Evolutionary conservation across 53 echinoderm and acorn worm species (phyloP), one percentile per base, ranked within the genome.

Genomic region (Actinopyga echinites): DNA sequence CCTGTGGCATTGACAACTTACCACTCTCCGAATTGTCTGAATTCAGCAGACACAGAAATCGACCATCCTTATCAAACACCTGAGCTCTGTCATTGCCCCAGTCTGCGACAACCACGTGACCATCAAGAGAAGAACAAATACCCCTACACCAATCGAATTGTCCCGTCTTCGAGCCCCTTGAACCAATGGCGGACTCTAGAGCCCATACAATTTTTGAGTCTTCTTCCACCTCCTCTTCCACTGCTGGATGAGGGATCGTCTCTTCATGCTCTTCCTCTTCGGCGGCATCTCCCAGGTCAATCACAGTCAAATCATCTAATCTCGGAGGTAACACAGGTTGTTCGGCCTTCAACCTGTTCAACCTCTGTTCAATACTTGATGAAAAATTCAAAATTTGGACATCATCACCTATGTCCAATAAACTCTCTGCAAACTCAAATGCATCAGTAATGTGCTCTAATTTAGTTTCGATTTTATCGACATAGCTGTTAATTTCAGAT

Each of bases 41-140:
- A 86, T 95, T 95, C 10, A 95, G 84, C 1, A 91, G 59, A 56
- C 95, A 95, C 2, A 86, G 4, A 52, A 95, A 95, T 23, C 60
- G 82, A 1, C 89, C 87, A 0, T 89, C 85, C 37, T 78, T 79
- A 83, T 95, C 87, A n/a, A 95, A 91, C 21, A 95, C 91, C 67
- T 95, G 95, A 4, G 91, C 95, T 30, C 95, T 89, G 56, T 95
- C 91, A 75, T 95, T 95, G 5, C 95, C 95, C 95, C 95, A 95
- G 60, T 95, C 95, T 24, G 95, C 95, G n/a, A 95, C 95, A 4
- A 91, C 84, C 13, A 85, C 82, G 79, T 91, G 88, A 3, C 91
- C 87, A 49, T 95, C 95, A 52, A 91, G 32, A 13, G 91, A 95
- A 0, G 87, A 89, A 21, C 89, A 75, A 13, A 95, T 89, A 0